These are phyloP conservation scores for Apus apus DNA, from an alignment of 2,113 vertebrate genomes.

Conservation along the genomic window DNA sequence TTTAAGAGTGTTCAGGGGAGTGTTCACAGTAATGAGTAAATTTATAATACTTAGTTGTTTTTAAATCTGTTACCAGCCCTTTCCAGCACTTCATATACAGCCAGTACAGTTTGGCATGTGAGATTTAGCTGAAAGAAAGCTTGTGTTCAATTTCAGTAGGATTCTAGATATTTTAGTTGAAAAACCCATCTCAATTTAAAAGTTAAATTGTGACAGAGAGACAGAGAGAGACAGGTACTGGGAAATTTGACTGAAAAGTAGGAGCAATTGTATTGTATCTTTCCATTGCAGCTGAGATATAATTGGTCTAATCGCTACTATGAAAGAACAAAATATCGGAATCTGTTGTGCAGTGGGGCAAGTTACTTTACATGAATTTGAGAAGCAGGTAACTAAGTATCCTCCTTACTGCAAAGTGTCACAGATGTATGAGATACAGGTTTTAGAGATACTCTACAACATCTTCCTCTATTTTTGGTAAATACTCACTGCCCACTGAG, in stretches of 20 bases:
- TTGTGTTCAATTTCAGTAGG: background rate
- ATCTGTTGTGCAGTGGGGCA: background rate
- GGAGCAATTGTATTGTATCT: conserved; percentile 55
- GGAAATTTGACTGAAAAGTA: conserved; percentile 57
- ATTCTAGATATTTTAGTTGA: conserved; percentile 30
- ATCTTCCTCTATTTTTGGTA: background rate
- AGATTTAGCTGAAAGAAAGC: conserved; percentile 35
- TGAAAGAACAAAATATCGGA: conserved; percentile 45
- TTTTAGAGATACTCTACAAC: background rate
- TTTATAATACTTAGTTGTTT: background rate
- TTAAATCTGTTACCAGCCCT: background rate
- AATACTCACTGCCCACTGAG: background rate
- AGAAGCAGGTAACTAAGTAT: background rate
- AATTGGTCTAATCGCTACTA: conserved; percentile 36
- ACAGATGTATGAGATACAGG: background rate
- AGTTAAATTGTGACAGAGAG: conserved; percentile 57
- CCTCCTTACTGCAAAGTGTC: background rate
- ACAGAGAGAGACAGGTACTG: conserved; percentile 24
- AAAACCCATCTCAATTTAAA: conserved; percentile 15
- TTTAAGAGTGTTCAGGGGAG: background rate
- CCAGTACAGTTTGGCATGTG: background rate
- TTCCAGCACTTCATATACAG: background rate
- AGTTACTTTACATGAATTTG: conserved; percentile 4
- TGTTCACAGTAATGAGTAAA: background rate
- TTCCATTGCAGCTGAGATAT: conserved; percentile 46